These are phyloP conservation scores for Telenomus remus DNA, from an alignment of 1,140 invertebrate genomes.

Conservation along the genomic window DNA sequence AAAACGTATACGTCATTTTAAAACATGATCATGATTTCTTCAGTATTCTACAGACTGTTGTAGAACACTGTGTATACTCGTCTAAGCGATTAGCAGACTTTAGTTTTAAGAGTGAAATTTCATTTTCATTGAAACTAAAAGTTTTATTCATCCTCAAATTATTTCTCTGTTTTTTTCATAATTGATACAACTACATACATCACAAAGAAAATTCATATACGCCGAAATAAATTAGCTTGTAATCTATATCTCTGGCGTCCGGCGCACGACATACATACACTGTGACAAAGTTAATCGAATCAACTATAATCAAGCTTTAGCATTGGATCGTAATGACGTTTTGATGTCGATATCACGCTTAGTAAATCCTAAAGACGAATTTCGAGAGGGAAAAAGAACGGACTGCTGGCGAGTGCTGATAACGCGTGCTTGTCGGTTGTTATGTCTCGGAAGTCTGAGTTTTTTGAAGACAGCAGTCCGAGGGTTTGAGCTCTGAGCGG, in stretches of 20 bases:
- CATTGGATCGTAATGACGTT: conserved; percentile 61
- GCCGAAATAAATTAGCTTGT: conserved; percentile 28
- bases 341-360: conserved; percentile 65
- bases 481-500: conserved; percentile 17
- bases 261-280: conserved; percentile 27
- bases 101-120: conserved; percentile 62
- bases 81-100: conserved; percentile 66
- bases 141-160: too few species aligned
- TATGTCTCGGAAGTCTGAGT: conserved; percentile 65
- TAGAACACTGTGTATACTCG: conserved; percentile 45
- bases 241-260: conserved; percentile 42
- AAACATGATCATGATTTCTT: neutral
- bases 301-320: conserved; percentile 52
- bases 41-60: too few species aligned
- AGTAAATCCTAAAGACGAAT: conserved; percentile 62
- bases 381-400: conserved; percentile 56
- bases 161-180: neutral
- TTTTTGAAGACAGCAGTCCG: conserved; percentile 60
- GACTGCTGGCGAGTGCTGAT: conserved; percentile 71
- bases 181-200: neutral
- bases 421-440: conserved; percentile 71
- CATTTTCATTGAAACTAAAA: too few species aligned
- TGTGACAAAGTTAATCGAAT: conserved; percentile 37
- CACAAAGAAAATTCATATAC: conserved; percentile 18
- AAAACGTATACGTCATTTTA: too few species aligned